Evolutionary conservation across 2,888 invertebrate genomes (phyloP), one percentile per base, ranked within the genome.

Genomic region (Drosophila pegasa): DNA sequence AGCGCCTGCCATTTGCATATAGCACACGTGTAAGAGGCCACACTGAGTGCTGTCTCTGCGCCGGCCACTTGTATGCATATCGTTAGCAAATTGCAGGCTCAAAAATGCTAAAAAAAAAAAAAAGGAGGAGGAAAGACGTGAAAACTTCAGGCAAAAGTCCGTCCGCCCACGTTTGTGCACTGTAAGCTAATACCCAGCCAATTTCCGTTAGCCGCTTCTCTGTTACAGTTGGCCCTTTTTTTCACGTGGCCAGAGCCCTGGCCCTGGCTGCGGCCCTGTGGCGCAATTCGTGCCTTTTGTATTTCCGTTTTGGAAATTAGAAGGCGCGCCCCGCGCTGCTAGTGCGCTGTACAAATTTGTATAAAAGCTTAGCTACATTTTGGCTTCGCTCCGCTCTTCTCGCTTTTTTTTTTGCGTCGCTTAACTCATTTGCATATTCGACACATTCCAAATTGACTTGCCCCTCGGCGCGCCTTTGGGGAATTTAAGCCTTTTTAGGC

Each of bases 71-170:
- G 80, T 88, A 72, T 87, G 82, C 82, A 85, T 87, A 88, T 87
- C 87, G 88, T 80, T 88, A 88, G 87, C 87, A 87, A 87, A 87
- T 87, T 87, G 87, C 80, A 79, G 86, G 83, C 83, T 84, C 85
- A 73, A 71, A 73, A 75, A 65, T 60, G 66, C 68, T 37, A 61
- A 27, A 41, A 62, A 61, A 38, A 25, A 55, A 31, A 16, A 57
- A 43, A 51, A 25, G 20, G 38, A 25, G 35, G 18, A 31, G 31
- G n/a, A 40, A n/a, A 48, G 18, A 47, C 20, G 18, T 33, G 35
- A 40, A 71, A 75, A 62, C 60, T 60, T 41, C 45, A 51, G 68
- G 37, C 48, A 54, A 52, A 41, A 47, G n/a, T n/a, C n/a, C n/a
- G n/a, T n/a, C n/a, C n/a, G 61, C 27, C 16, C 16, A 12, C 43